Percentiles rank a stretch among this genome's conserved stretches.
phyloP scores from a whole-genome alignment of 2,888 invertebrate genomes.

The Tinea pellionella region DNA sequence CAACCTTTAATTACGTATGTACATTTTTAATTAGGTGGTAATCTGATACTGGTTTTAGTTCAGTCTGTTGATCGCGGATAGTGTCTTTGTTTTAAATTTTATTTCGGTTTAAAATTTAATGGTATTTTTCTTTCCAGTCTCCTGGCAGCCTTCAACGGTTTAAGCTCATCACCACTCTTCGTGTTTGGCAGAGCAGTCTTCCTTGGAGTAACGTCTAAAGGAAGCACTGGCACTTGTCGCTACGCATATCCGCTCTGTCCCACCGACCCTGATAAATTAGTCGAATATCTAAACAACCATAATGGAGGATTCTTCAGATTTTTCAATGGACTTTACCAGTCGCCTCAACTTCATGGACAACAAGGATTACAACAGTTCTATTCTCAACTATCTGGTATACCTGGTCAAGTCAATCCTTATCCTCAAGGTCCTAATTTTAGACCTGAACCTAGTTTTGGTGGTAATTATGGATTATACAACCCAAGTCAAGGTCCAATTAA shows the following conservation, averaged over 20 bases:
- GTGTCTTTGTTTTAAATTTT: too few species aligned
- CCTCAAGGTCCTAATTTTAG: not conserved
- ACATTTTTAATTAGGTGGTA: not conserved
- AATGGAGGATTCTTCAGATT: conserved; percentile 88
- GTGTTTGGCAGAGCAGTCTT: conserved; percentile 81
- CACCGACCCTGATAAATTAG: conserved; percentile 75
- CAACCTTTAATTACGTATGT: conserved; percentile 73
- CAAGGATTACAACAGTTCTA: conserved; percentile 51
- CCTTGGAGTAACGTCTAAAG: conserved; percentile 76
- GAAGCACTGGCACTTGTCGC: conserved; percentile 69
- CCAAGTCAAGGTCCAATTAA: not conserved
- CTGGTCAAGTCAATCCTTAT: not conserved
- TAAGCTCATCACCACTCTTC: conserved; percentile 73
- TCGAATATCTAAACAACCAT: conserved; percentile 85
- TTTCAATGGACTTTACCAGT: conserved; percentile 69
- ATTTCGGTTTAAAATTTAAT: conserved; percentile 12
- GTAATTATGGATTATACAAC: conserved; percentile 19
- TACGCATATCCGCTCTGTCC: conserved; percentile 81
- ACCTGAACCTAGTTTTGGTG: not conserved
- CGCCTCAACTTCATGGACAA: conserved; percentile 19
- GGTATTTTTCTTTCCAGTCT: conserved; percentile 47
- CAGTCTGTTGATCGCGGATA: too few species aligned
- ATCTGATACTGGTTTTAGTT: too few species aligned
- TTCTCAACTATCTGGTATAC: conserved; percentile 31
- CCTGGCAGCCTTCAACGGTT: conserved; percentile 66